A percentile compares a stretch with the other conserved stretches of the same genome.
phyloP scores from a whole-genome alignment of 2,888 invertebrate species.

The Charanyca ferruginea region DNA sequence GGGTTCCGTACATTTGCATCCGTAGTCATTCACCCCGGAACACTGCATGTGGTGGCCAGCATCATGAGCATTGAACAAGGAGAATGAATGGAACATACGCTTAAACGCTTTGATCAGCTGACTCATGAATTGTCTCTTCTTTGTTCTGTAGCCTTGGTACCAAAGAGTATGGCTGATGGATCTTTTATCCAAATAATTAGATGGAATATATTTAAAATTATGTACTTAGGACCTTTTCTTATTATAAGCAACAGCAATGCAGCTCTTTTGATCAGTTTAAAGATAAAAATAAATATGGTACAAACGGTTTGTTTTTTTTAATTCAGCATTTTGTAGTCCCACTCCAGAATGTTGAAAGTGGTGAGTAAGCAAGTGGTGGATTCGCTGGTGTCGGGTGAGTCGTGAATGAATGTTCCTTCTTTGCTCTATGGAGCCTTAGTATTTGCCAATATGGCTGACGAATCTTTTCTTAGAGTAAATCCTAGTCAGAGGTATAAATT shows the following conservation, averaged over 20 bases:
- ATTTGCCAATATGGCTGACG: neutral
- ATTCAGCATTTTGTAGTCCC: no score
- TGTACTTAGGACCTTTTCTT: no score
- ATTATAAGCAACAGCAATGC: no score
- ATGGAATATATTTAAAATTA: no score
- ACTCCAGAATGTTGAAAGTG: no score
- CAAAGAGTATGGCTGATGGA: neutral
- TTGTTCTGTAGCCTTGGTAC: slow-evolving; percentile 40
- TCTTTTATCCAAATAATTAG: neutral
- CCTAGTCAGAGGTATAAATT: no score
- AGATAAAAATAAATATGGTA: no score
- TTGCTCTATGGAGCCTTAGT: neutral
- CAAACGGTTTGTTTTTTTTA: no score
- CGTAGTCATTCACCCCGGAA: slow-evolving; percentile 78
- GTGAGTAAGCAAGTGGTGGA: neutral
- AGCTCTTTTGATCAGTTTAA: no score
- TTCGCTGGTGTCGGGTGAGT: no score
- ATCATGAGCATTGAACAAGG: slow-evolving; percentile 44
- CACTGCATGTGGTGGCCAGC: slow-evolving; percentile 50
- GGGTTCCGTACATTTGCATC: slow-evolving; percentile 81
- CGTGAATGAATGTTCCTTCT: neutral
- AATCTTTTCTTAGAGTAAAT: neutral
- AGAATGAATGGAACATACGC: slow-evolving; percentile 49
- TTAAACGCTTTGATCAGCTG: slow-evolving; percentile 42
- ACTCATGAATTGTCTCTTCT: slow-evolving; percentile 34